A percentile compares a stretch with the other conserved stretches of the same genome.
These are phyloP conservation scores for Synanthedon vespiformis DNA, from an alignment of 2,888 invertebrate genomes.

Conservation along the genomic window DNA sequence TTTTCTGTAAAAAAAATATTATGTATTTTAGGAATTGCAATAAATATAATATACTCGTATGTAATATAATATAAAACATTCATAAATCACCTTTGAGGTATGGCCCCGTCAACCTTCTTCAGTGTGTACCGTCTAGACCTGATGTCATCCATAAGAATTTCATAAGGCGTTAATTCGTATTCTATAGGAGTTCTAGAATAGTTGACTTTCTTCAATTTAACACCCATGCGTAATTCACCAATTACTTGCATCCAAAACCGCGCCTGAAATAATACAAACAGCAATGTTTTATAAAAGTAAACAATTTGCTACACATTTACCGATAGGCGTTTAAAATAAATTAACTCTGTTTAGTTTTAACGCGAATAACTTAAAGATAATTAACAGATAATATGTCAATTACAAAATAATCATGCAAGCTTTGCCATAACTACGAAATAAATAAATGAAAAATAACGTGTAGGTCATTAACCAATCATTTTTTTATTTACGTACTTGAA, in stretches of 20 bases:
- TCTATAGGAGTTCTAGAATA: slow-evolving; percentile 84
- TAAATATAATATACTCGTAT: no score
- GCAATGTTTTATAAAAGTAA: slow-evolving; percentile 10
- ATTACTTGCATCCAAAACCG: slow-evolving; percentile 97
- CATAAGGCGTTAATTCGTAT: slow-evolving; percentile 95
- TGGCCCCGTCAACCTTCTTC: slow-evolving; percentile 87
- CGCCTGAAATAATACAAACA: slow-evolving; percentile 73
- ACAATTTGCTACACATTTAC: neutral
- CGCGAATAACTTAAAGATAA: no score
- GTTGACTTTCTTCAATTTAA: slow-evolving; percentile 90
- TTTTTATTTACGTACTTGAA: slow-evolving; percentile 76
- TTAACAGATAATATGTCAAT: no score
- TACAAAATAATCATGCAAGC: no score
- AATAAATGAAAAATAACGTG: no score
- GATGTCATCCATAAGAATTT: slow-evolving; percentile 97
- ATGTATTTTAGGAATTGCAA: no score
- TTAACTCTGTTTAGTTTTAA: no score
- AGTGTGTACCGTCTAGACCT: slow-evolving; percentile 89
- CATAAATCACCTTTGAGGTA: slow-evolving; percentile 72
- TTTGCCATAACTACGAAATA: no score
- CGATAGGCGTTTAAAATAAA: neutral
- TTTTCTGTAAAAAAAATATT: no score
- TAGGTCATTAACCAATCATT: no score
- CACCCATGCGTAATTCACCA: slow-evolving; percentile 89
- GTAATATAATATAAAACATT: no score